Evolutionary conservation across 2,113 vertebrate species (phyloP), one percentile per base, ranked within the genome.

Genomic region (Motacilla tschutschensis): DNA sequence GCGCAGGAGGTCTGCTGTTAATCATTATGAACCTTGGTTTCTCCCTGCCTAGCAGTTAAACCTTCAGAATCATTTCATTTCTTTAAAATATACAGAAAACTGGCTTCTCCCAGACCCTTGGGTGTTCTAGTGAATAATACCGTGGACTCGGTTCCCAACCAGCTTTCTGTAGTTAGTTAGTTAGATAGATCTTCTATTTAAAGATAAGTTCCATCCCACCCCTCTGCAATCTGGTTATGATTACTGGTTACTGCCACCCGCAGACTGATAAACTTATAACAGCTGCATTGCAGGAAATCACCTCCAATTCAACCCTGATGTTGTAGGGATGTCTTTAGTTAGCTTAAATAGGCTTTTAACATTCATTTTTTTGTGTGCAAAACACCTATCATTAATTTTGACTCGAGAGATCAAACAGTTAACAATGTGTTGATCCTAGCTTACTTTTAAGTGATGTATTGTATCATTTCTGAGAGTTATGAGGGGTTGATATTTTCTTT

Each of bases 231-330:
- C 96, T 97, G 97, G 95, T 96, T 97, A 95, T 84, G 93, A 97
- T 98, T 97, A 97, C 92, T 64, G 79, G 82, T 90, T 82, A 94
- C 94, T 96, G 96, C 96, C 97, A 97, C 97, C 97, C 96, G 92
- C 97, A 97, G 97, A 94, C 97, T 92, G 90, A 93, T 97, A 98
- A 98, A 98, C 97, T 84, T 89, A 94, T 94, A 97, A 94, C 98
- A 98, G 97, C 97, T 98, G 97, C 94, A 95, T 90, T 84, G 80
- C 95, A 96, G 96, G 96, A 97, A 97, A 96, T 96, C 93, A 96
- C 95, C 96, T 90, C 92, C 95, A 75, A 93, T 96, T 96, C 96
- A 94, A 93, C 96, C 95, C 96, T 73, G 89, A 95, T 96, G 96
- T 95, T 60, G 93, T 85, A 93, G 91, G 95, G 94, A 96, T 97